A percentile compares a stretch with the other conserved stretches of the same genome.
Conservation (phyloP, 2,797 vertebrate species). For the Todus mexicanus region DNA sequence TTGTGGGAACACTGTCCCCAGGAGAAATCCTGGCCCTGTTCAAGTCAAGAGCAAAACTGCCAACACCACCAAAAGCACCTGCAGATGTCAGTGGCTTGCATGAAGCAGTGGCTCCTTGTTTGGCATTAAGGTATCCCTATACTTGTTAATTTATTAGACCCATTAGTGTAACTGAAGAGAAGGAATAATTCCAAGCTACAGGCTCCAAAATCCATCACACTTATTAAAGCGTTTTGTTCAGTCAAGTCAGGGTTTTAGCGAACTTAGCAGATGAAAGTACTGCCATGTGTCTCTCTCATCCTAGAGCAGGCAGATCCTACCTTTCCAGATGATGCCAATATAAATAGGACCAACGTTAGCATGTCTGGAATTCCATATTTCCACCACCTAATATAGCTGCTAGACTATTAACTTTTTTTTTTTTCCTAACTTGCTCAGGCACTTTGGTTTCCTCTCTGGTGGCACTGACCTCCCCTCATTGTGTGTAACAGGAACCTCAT, state of each 20-base stretch:
- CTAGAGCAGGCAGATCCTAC: neutral
- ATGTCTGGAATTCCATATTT: slow-evolving; percentile 21
- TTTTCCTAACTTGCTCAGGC: neutral
- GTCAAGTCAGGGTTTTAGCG: slow-evolving; percentile 6
- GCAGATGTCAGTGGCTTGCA: neutral
- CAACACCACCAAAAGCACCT: neutral
- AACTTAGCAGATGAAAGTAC: neutral
- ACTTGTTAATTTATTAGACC: slow-evolving; percentile 54
- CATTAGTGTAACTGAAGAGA: slow-evolving; percentile 27
- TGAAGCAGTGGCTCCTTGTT: neutral
- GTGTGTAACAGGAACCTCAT: neutral
- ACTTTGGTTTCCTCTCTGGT: neutral
- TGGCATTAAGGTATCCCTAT: slow-evolving; percentile 23
- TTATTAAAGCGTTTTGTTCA: slow-evolving; percentile 50
- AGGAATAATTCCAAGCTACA: slow-evolving; percentile 48
- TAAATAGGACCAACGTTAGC: neutral
- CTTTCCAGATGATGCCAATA: slow-evolving; percentile 10
- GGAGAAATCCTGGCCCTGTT: neutral
- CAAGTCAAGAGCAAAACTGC: neutral
- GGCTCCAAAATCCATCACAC: slow-evolving; percentile 21
- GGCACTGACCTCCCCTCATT: neutral
- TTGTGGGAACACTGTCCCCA: neutral
- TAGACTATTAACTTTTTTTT: no score
- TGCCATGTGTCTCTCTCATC: neutral
- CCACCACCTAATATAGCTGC: slow-evolving; percentile 4